A percentile compares a stretch with the other conserved stretches of the same genome.
phyloP scores from a whole-genome alignment of 2,888 invertebrate species.

The Apamea crenata region DNA sequence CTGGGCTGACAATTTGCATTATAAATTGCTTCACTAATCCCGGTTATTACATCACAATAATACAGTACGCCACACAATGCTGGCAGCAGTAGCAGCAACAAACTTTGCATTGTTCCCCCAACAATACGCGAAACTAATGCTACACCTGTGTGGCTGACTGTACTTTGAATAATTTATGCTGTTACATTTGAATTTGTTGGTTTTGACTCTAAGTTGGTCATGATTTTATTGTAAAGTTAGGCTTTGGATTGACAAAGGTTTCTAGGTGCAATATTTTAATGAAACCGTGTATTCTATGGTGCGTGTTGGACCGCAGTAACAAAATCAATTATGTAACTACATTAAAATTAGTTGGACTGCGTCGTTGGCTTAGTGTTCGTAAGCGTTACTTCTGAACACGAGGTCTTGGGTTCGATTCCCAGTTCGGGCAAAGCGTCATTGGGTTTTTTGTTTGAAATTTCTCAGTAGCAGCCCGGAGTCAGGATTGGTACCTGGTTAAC shows the following conservation, averaged over 20 bases:
- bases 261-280: neutral
- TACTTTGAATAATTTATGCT: constrained; percentile 57
- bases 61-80: constrained; percentile 55
- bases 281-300: neutral
- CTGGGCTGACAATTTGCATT: neutral
- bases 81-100: constrained; percentile 31
- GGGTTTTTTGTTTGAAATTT: neutral
- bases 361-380: neutral
- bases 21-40: constrained; percentile 31
- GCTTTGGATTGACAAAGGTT: neutral
- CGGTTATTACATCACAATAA: constrained; percentile 34
- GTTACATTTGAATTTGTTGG: constrained; percentile 57
- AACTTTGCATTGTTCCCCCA: constrained; percentile 57
- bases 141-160: constrained; percentile 55
- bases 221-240: neutral
- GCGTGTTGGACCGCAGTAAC: neutral
- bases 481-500: neutral
- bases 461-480: neutral
- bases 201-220: constrained; percentile 36
- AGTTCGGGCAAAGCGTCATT: neutral
- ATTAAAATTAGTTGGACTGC: neutral
- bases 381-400: neutral
- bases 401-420: neutral
- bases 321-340: neutral
- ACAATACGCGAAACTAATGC: constrained; percentile 60